These are phyloP conservation scores for Orycteropus afer DNA, from an alignment of 2,113 vertebrate genomes.

Conservation along the genomic window DNA sequence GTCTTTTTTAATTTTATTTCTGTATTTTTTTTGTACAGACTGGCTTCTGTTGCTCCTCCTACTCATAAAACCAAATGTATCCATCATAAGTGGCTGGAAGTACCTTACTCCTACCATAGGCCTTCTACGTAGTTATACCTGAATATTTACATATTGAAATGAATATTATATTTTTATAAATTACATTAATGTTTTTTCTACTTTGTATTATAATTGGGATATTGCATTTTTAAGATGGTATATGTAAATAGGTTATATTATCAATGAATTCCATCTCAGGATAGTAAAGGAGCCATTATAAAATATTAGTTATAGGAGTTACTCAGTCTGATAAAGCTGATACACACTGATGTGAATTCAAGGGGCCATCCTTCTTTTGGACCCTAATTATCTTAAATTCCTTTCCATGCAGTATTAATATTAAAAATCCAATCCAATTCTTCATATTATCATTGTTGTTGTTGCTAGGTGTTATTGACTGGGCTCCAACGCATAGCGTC, in stretches of 20 bases:
- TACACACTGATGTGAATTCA: neutral
- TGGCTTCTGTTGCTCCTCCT: neutral
- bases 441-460: neutral
- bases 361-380: neutral
- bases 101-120: neutral
- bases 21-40: neutral
- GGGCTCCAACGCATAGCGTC: too few species aligned
- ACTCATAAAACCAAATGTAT: neutral
- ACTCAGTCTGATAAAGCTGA: neutral
- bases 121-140: neutral
- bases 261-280: neutral
- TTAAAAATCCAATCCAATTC: neutral
- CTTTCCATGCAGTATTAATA: neutral
- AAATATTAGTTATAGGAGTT: neutral
- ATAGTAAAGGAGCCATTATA: neutral
- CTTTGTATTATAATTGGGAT: neutral
- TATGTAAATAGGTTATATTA: neutral
- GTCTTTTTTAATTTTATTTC: neutral
- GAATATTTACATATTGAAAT: neutral
- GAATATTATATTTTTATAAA: neutral
- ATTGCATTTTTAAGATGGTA: neutral
- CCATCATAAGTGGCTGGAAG: neutral
- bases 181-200: neutral
- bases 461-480: too few species aligned
- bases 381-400: neutral